Evolutionary conservation across 2,113 vertebrate genomes (phyloP).

Genomic region (Bolborhynchus lineola): DNA sequence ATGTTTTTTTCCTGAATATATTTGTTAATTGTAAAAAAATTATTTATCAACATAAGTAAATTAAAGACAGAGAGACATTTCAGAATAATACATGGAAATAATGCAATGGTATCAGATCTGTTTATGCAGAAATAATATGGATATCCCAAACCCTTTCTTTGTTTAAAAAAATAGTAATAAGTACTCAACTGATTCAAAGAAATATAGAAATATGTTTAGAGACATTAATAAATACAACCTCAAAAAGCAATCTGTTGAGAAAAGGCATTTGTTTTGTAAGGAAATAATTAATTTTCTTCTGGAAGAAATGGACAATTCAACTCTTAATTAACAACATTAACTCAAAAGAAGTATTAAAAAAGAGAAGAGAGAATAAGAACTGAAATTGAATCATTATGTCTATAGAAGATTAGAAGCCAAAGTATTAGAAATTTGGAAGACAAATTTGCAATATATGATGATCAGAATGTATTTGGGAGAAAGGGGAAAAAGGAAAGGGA

Average conservation of each 20-base stretch:
- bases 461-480: slow-evolving; percentile 1
- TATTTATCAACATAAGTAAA: background rate
- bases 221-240: background rate
- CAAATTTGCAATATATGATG: background rate
- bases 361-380: background rate
- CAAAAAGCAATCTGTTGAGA: background rate
- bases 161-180: background rate
- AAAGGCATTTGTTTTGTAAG: background rate
- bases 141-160: background rate
- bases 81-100: background rate
- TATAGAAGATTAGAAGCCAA: slow-evolving; percentile 14
- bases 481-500: background rate
- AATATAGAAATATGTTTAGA: background rate
- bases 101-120: background rate
- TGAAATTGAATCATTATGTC: slow-evolving; percentile 35
- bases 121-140: background rate
- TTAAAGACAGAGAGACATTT: background rate
- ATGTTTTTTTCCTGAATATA: background rate
- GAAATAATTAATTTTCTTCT: background rate
- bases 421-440: slow-evolving; percentile 12
- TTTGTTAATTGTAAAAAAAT: background rate
- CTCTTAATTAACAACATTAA: slow-evolving; percentile 25
- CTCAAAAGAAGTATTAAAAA: slow-evolving; percentile 5
- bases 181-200: background rate
- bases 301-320: background rate